Percentiles rank a stretch among this genome's conserved stretches.
Conservation (phyloP, 2,113 vertebrate species). For the Paratilapia polleni region DNA sequence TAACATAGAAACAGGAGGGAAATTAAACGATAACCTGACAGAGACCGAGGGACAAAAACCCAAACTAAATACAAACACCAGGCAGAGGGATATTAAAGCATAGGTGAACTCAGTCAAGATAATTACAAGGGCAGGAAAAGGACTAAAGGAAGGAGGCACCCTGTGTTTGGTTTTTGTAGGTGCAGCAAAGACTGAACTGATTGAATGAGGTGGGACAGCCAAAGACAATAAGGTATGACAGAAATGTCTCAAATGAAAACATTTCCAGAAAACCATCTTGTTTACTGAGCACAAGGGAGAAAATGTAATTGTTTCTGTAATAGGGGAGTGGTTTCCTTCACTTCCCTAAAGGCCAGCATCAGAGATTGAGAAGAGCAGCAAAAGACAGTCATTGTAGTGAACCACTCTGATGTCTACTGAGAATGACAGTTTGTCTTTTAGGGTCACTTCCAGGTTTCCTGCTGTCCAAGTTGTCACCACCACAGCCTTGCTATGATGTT, state of each 20-base stretch:
- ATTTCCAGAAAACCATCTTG: background rate
- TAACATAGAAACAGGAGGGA: background rate
- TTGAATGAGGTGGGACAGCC: background rate
- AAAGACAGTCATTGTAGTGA: background rate
- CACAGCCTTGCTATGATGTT: background rate
- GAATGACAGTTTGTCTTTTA: background rate
- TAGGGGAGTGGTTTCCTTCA: background rate
- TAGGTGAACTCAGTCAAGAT: background rate
- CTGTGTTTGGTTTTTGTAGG: background rate
- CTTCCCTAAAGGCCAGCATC: background rate
- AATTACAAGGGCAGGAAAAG: background rate
- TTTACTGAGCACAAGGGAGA: background rate
- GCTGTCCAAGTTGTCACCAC: background rate
- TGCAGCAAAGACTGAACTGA: rapidly evolving
- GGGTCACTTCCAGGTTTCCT: background rate
- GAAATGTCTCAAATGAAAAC: background rate
- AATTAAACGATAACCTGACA: background rate
- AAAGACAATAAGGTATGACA: background rate
- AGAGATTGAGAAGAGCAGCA: background rate
- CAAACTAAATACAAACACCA: background rate
- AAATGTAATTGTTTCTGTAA: background rate
- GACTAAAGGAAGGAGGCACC: no score
- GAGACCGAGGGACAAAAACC: background rate
- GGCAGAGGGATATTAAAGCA: background rate
- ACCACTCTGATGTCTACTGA: background rate